Percentiles rank a stretch among this genome's conserved stretches.
Conservation (phyloP, 2,888 invertebrate species). For the Phyllotreta striolata region DNA sequence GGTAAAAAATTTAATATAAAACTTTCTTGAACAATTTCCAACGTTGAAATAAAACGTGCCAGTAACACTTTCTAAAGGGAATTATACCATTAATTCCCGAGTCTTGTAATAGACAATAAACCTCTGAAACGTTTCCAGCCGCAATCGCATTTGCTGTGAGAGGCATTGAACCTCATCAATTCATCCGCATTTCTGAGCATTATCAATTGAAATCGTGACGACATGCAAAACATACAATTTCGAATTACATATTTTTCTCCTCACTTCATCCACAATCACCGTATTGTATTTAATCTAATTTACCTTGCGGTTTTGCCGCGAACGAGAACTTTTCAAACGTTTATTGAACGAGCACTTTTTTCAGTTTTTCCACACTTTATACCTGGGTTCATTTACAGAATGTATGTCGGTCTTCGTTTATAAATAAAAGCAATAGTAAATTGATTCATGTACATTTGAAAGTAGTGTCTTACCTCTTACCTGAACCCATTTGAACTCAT, state of each 20-base stretch:
- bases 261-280: background rate
- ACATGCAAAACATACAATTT: slow-evolving; percentile 7
- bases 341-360: background rate
- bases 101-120: slow-evolving; percentile 13
- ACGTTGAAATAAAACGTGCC: no score
- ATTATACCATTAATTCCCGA: background rate
- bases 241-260: background rate
- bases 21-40: no score
- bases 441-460: no score
- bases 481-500: no score
- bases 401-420: no score
- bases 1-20: no score
- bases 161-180: slow-evolving; percentile 6
- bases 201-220: slow-evolving; percentile 8
- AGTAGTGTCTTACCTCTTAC: no score
- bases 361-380: no score
- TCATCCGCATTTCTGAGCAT: slow-evolving; percentile 17
- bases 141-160: background rate
- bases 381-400: no score
- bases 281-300: slow-evolving; percentile 11
- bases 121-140: slow-evolving; percentile 9
- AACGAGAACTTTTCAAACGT: slow-evolving; percentile 3
- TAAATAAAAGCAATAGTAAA: no score
- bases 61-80: background rate
- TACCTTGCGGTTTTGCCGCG: background rate